phyloP scores from a whole-genome alignment of 2,797 vertebrate genomes.

The Tolypeutes matacus region DNA sequence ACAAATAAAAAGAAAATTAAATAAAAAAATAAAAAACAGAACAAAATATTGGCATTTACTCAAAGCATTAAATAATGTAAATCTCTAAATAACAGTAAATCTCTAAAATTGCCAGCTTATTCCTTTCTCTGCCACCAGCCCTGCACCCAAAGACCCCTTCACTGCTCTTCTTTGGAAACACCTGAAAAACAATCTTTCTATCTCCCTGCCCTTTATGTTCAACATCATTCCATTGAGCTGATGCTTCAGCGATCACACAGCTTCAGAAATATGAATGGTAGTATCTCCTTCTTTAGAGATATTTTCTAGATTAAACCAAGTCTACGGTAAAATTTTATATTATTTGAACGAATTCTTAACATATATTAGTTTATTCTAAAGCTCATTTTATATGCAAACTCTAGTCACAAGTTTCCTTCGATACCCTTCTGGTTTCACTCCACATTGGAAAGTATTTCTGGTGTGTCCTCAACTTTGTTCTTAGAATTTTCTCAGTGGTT shows the following conservation, averaged over 20 bases:
- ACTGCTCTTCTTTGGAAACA: neutral
- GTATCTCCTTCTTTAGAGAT: neutral
- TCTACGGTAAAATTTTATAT: neutral
- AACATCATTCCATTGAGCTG: neutral
- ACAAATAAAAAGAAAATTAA: too few species aligned
- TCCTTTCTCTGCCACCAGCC: neutral
- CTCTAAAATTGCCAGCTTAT: too few species aligned
- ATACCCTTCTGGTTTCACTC: neutral
- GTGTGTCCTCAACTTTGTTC: neutral
- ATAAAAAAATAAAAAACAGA: too few species aligned
- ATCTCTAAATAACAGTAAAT: too few species aligned
- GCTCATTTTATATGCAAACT: neutral
- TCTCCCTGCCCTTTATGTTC: neutral
- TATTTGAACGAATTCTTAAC: neutral
- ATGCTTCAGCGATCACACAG: neutral
- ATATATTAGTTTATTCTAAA: neutral
- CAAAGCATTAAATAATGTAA: too few species aligned
- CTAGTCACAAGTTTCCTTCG: neutral
- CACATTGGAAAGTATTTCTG: too few species aligned
- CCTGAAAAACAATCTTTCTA: neutral
- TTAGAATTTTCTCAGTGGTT: neutral
- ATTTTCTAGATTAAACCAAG: neutral
- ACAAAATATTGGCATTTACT: neutral
- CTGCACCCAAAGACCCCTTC: neutral
- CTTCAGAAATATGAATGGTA: neutral